Base-by-base conservation (phyloP, 2,113 vertebrate species). In the Cottus gobio region DNA sequence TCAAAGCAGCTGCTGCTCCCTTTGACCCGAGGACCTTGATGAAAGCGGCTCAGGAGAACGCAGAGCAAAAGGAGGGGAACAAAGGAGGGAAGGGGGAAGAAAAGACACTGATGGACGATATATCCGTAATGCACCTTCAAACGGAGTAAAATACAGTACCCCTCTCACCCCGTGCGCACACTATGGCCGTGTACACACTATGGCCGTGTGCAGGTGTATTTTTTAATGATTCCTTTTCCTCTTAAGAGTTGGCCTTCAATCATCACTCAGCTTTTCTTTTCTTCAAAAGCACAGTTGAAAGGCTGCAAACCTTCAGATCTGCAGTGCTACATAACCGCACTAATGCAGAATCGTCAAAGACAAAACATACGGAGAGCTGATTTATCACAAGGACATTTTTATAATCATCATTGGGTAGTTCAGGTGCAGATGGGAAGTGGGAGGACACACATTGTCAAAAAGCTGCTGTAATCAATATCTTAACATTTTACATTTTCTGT, bases 1-100 rank as follows among this genome's bases (percentile, higher is more conserved):
- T 75, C 20, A 6, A 5, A 75, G 81, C 83, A 89, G 88, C 85
- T 87, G 88, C 83, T 58, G 67, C 79, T 76, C 68, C 67, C 71
- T 84, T 30, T 70, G 76, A 90, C 83, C 85, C 7, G 2, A 18
- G 30, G 82, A 75, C 85, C 77, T 73, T 52, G 68, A 83, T 68
- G 76, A 88, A 81, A 86, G 69, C 76, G 61, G 24, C 80, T 80
- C 2, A 1, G 1, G 63, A 85, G 79, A 73, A 73, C 24, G 42
- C 44, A 46, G 61, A 70, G 28, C 22, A 68, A 67, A 62, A 46
- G 56, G 36, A 26, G 52, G 69, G 85, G 64, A 52, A 87, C 76
- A 81, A 78, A 76, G 42, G 70, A 24, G 20, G 31, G 62, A 20
- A 62, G 18, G 44, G 28, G 54, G 57, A 56, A 60, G 24, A 46